A percentile compares a stretch with the other conserved stretches of the same genome.
These are phyloP conservation scores for Acrocyrtus sp. DNA, from an alignment of 2,888 invertebrate species.

Conservation along the genomic window DNA sequence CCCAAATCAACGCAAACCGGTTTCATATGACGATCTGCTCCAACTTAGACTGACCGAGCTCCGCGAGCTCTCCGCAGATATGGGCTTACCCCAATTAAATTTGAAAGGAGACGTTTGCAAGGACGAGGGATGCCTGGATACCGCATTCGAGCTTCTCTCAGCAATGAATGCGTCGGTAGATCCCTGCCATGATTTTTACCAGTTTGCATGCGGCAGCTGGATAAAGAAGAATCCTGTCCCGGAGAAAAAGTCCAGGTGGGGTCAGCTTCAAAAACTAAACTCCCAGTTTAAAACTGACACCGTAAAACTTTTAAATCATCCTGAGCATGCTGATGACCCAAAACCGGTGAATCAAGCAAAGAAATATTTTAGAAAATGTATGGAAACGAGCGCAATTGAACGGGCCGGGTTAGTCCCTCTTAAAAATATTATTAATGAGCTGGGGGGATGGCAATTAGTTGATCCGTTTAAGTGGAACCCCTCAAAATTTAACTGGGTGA, in stretches of 20 bases:
- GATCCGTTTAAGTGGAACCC: conserved; percentile 11
- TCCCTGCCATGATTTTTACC: conserved; percentile 69
- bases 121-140: not conserved
- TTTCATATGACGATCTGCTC: too few species aligned
- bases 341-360: conserved; percentile 54
- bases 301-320: too few species aligned
- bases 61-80: not conserved
- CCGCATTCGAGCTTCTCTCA: not conserved
- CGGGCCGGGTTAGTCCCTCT: conserved; percentile 27
- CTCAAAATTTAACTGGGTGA: conserved; percentile 13
- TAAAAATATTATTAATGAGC: conserved; percentile 8
- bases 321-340: conserved; percentile 19
- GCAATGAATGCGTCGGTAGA: conserved; percentile 65
- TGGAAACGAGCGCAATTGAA: conserved; percentile 39
- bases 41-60: too few species aligned
- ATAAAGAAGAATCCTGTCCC: conserved; percentile 66
- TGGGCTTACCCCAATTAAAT: not conserved
- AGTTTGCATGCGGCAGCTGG: conserved; percentile 69
- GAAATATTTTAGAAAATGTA: conserved; percentile 46
- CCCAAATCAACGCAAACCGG: too few species aligned
- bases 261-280: conserved; percentile 72
- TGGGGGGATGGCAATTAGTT: conserved; percentile 38
- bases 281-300: too few species aligned
- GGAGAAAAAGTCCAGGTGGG: conserved; percentile 67
- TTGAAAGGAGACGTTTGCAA: not conserved